A percentile compares a stretch with the other conserved stretches of the same genome.
These are phyloP conservation scores for Leuciscus waleckii DNA, from an alignment of 2,797 vertebrate genomes.

Conservation along the genomic window DNA sequence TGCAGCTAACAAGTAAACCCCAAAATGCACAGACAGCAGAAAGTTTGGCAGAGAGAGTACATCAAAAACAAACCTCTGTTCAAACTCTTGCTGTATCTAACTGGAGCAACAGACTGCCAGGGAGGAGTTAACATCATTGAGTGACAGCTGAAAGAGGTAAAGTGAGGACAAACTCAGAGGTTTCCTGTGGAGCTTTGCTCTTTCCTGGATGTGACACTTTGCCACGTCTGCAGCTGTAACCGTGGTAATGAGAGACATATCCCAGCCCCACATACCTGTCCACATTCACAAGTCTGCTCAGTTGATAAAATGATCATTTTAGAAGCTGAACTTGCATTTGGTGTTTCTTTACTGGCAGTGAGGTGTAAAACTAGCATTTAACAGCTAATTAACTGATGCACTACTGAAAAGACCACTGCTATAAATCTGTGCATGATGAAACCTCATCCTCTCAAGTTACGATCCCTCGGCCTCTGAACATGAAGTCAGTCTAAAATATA, in stretches of 20 bases:
- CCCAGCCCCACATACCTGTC: constrained; percentile 46
- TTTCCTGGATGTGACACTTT: constrained; percentile 58
- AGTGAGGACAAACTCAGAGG: constrained; percentile 57
- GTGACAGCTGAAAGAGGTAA: constrained; percentile 52
- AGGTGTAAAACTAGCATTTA: not conserved
- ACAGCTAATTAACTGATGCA: not conserved
- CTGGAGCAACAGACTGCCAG: constrained; percentile 15
- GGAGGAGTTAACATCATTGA: constrained; percentile 40
- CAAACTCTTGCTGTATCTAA: constrained; percentile 27
- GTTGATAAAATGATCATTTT: not conserved
- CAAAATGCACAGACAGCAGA: not conserved
- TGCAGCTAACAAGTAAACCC: constrained; percentile 12
- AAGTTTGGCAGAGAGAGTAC: constrained; percentile 6
- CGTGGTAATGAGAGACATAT: constrained; percentile 41
- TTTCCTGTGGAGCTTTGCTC: constrained; percentile 51
- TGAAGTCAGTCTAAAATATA: not conserved
- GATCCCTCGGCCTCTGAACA: not conserved
- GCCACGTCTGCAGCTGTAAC: constrained; percentile 62
- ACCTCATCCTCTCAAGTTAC: not conserved
- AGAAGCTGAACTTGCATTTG: not conserved
- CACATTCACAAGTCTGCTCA: constrained; percentile 13
- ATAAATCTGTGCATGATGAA: constrained; percentile 1
- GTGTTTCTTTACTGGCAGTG: not conserved
- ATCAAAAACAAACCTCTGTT: constrained; percentile 36
- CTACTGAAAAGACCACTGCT: not conserved